Evolutionary conservation across 2,113 vertebrate genomes (phyloP).

Genomic region (Sylvia atricapilla): DNA sequence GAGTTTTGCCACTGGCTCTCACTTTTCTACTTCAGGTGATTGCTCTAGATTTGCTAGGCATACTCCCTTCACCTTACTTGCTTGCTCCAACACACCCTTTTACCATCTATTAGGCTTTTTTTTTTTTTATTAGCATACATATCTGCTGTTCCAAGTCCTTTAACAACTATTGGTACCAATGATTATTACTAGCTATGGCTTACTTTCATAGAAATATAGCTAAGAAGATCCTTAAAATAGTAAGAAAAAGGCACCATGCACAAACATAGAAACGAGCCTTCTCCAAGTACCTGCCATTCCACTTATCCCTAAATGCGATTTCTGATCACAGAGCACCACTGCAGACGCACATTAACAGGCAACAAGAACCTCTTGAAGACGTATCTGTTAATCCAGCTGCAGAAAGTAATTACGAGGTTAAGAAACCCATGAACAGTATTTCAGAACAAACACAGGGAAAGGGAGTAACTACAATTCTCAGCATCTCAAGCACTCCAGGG

Average conservation of each 20-base stretch:
- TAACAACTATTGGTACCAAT: background rate
- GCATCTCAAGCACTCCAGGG: background rate
- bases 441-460: background rate
- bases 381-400: background rate
- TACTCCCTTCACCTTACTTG: background rate
- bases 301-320: background rate
- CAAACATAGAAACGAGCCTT: background rate
- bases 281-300: background rate
- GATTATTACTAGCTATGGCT: background rate
- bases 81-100: background rate
- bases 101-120: background rate
- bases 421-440: background rate
- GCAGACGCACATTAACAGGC: background rate
- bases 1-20: background rate
- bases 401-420: background rate
- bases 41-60: background rate
- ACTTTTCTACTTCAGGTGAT: background rate
- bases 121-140: background rate
- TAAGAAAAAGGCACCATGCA: background rate
- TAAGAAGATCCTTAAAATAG: background rate
- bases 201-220: background rate
- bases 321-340: background rate
- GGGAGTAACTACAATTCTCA: background rate
- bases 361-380: background rate
- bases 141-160: background rate